Conservation (phyloP, 2,113 vertebrate genomes). For the Semicossyphus pulcher region DNA sequence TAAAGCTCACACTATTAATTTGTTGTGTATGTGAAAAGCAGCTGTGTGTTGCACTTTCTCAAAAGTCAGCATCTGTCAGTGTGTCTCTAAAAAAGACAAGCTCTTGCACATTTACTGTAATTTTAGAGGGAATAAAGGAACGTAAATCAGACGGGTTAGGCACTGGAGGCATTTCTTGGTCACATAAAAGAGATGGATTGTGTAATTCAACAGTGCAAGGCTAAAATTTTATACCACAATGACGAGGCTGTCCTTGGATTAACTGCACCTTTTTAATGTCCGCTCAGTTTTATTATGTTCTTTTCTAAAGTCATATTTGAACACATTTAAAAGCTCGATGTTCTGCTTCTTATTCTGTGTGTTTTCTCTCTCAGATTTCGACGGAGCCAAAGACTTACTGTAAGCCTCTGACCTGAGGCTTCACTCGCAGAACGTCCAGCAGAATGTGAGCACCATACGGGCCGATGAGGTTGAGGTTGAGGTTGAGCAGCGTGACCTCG, state of each 20-base stretch:
- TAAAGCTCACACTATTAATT: too few relatives aligned
- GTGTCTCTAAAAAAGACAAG: background rate
- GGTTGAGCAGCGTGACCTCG: conserved; percentile 83
- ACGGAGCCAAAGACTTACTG: conserved; percentile 76
- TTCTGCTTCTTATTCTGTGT: background rate
- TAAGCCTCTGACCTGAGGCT: conserved; percentile 80
- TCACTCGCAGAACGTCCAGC: conserved; percentile 79
- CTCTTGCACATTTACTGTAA: conserved; percentile 3
- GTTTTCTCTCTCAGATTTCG: background rate
- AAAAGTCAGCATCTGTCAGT: background rate
- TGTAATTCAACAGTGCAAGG: conserved; percentile 26
- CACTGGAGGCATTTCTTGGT: conserved; percentile 36
- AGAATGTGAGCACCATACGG: conserved; percentile 80
- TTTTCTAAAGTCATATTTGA: background rate
- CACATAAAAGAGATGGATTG: conserved; percentile 37
- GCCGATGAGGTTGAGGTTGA: conserved; percentile 86
- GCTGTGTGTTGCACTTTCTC: background rate
- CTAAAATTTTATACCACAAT: conserved; percentile 3
- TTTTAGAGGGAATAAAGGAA: background rate
- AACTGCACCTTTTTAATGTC: conserved; percentile 10
- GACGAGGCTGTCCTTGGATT: background rate
- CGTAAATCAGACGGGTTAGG: conserved; percentile 17
- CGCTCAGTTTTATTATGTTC: background rate
- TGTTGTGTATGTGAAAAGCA: background rate
- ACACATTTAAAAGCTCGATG: background rate